Percentiles rank a stretch among this genome's conserved stretches.
Conservation (phyloP, 2,797 vertebrate species). For the Cottoperca gobio region DNA sequence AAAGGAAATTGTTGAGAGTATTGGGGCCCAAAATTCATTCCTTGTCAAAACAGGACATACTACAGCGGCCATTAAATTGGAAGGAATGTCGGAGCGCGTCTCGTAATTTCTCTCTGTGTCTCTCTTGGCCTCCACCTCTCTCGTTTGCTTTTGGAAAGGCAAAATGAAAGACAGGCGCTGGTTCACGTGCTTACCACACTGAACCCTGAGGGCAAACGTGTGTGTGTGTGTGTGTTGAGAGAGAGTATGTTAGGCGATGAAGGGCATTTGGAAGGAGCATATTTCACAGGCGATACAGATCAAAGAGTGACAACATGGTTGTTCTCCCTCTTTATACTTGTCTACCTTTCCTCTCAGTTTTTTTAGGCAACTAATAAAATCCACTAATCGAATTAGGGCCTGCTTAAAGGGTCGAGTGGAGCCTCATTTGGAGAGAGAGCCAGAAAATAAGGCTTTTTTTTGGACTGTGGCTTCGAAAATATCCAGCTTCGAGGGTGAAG, state of each 20-base stretch:
- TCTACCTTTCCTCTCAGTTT: constrained; percentile 42
- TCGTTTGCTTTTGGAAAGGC: constrained; percentile 61
- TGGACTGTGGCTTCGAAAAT: constrained; percentile 43
- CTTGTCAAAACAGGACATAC: constrained; percentile 79
- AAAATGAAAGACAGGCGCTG: constrained; percentile 80
- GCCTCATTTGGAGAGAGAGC: constrained; percentile 55
- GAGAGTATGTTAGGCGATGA: constrained; percentile 56
- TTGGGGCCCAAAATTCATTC: constrained; percentile 64
- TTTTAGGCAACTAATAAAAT: constrained; percentile 70
- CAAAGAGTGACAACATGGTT: constrained; percentile 68
- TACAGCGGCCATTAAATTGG: constrained; percentile 72
- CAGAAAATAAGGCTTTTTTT: constrained; percentile 13
- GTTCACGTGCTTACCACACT: constrained; percentile 57
- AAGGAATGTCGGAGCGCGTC: constrained; percentile 73
- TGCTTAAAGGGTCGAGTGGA: constrained; percentile 74
- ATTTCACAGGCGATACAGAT: constrained; percentile 71
- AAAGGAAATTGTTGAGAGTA: constrained; percentile 57
- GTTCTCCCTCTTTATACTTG: constrained; percentile 21
- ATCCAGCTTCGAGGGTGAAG: constrained; percentile 30
- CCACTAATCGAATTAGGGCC: constrained; percentile 78
- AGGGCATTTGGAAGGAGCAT: constrained; percentile 52
- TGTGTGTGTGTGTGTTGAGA: constrained; percentile 25
- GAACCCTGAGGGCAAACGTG: constrained; percentile 59
- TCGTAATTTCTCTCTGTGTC: constrained; percentile 70
- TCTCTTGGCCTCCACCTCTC: constrained; percentile 63